Conservation (phyloP, 2,113 vertebrate genomes). For the Lasiurus borealis region DNA sequence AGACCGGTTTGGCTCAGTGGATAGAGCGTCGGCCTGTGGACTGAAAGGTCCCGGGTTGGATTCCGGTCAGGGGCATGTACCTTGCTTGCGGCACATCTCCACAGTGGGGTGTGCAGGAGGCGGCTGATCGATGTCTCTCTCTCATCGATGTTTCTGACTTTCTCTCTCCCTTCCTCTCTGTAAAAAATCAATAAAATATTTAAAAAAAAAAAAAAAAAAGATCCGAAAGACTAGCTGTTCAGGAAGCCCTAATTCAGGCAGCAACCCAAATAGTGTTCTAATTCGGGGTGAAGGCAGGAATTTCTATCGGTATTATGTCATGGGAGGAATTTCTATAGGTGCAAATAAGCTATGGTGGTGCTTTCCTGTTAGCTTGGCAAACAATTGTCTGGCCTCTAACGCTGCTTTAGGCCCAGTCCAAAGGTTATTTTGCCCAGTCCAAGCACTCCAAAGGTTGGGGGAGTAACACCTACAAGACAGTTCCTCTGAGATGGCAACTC, state of each 20-base stretch:
- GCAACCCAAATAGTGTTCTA: not conserved
- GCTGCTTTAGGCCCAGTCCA: not conserved
- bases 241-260: not conserved
- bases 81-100: too few relatives aligned
- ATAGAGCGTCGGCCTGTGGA: too few relatives aligned
- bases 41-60: too few relatives aligned
- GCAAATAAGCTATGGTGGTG: not conserved
- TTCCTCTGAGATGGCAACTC: not conserved
- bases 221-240: not conserved
- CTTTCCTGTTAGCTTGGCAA: not conserved
- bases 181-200: too few relatives aligned
- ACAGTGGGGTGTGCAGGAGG: too few relatives aligned
- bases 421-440: not conserved
- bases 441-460: not conserved
- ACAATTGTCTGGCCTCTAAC: not conserved
- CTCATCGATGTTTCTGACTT: too few relatives aligned
- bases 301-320: not conserved
- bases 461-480: not conserved
- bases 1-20: too few relatives aligned
- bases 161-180: too few relatives aligned
- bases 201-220: too few relatives aligned
- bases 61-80: too few relatives aligned
- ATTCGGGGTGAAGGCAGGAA: not conserved
- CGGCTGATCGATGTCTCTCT: too few relatives aligned
- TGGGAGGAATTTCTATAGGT: not conserved